phyloP scores from a whole-genome alignment of 1,140 invertebrate genomes.

The Musca domestica region DNA sequence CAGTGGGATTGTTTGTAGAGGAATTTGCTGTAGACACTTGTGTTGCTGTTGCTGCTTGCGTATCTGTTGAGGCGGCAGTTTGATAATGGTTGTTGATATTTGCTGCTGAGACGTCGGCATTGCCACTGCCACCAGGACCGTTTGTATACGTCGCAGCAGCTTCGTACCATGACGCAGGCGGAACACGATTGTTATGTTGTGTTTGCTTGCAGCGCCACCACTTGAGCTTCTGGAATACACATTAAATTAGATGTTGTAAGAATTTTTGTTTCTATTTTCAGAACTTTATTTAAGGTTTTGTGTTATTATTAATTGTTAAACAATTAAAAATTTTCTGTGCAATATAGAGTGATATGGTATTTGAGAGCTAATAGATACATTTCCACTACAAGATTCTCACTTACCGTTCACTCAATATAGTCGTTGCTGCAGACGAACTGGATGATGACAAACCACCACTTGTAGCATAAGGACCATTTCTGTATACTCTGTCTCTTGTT shows the following conservation, averaged over 20 bases:
- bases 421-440: conserved; percentile 35
- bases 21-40: conserved; percentile 17
- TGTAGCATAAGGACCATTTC: conserved; percentile 54
- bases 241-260: not conserved
- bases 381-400: too few relatives aligned
- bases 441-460: conserved; percentile 9
- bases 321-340: not conserved
- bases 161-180: conserved; percentile 51
- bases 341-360: too few relatives aligned
- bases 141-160: conserved; percentile 49
- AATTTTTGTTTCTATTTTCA: conserved; percentile 1
- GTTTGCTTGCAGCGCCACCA: conserved; percentile 46
- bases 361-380: too few relatives aligned
- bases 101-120: conserved; percentile 50
- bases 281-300: not conserved
- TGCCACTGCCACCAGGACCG: conserved; percentile 54
- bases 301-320: not conserved
- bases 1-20: conserved; percentile 33
- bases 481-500: conserved; percentile 52
- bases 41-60: conserved; percentile 35
- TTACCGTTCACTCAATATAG: conserved; percentile 50
- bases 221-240: conserved; percentile 22
- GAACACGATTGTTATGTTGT: conserved; percentile 44
- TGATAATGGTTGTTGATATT: conserved; percentile 46
- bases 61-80: conserved; percentile 23